Percentiles rank a stretch among this genome's conserved stretches.
Conservation (phyloP, 2,797 vertebrate species). For the Cottoperca gobio region DNA sequence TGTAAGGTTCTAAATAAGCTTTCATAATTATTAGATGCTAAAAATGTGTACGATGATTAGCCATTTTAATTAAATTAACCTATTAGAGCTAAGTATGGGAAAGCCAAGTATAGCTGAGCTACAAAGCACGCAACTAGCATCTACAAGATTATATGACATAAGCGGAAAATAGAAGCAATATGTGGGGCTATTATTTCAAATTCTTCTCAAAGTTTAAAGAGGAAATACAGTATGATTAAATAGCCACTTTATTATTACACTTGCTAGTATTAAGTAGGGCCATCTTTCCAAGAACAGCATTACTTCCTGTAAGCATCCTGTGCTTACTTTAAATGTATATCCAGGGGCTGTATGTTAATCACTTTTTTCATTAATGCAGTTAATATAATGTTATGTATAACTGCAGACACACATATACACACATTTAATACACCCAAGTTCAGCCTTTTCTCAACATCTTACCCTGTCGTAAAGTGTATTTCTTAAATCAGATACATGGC, state of each 20-base stretch:
- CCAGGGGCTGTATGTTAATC: not conserved
- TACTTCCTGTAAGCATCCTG: no score
- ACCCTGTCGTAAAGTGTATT: no score
- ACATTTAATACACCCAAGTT: not conserved
- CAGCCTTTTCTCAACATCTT: not conserved
- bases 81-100: conserved; percentile 45
- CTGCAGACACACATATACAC: not conserved
- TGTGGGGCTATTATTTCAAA: not conserved
- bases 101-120: conserved; percentile 44
- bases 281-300: not conserved
- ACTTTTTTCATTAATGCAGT: not conserved
- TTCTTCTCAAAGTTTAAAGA: not conserved
- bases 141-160: conserved; percentile 1
- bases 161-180: not conserved
- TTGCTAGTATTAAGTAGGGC: not conserved
- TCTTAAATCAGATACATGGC: not conserved
- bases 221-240: not conserved
- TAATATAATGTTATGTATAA: not conserved
- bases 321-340: no score
- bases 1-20: conserved; percentile 64
- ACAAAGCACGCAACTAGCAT: conserved; percentile 25
- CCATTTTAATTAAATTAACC: conserved; percentile 70
- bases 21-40: conserved; percentile 53
- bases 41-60: conserved; percentile 62
- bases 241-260: not conserved